Conservation (phyloP, 2,888 invertebrate genomes). For the Carabus problematicus region DNA sequence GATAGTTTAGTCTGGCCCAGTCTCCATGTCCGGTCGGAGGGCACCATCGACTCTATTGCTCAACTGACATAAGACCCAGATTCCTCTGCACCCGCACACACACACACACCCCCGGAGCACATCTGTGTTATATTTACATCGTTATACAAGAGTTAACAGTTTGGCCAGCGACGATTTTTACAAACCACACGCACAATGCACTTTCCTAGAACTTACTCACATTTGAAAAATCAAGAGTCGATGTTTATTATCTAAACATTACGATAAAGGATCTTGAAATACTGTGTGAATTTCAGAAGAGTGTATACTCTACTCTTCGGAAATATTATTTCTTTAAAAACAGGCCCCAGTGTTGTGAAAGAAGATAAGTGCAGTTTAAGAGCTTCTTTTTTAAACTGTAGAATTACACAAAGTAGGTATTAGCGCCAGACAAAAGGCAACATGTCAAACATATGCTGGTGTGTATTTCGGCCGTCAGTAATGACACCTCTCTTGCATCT, state of each 20-base stretch:
- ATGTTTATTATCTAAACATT: no score
- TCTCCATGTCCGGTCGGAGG: conserved; percentile 33
- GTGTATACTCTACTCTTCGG: no score
- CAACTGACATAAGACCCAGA: not conserved
- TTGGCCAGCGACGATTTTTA: conserved; percentile 39
- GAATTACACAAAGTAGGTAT: no score
- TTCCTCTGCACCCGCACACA: not conserved
- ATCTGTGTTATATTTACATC: conserved; percentile 40
- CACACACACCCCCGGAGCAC: conserved; percentile 3
- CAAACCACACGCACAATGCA: conserved; percentile 30
- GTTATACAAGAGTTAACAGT: conserved; percentile 41
- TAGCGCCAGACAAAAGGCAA: no score
- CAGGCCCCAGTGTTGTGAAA: no score
- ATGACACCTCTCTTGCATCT: not conserved
- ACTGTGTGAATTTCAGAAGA: no score
- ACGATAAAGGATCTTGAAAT: no score
- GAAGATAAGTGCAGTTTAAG: no score
- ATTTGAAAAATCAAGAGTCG: not conserved
- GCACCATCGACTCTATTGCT: not conserved
- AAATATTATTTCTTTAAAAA: no score
- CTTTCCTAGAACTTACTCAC: no score
- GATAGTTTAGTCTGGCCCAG: conserved; percentile 40
- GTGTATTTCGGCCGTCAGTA: not conserved
- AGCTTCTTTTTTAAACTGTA: no score
- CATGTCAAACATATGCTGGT: no score